phyloP scores from a whole-genome alignment of 2,797 vertebrate genomes.

The Psittacula echo region DNA sequence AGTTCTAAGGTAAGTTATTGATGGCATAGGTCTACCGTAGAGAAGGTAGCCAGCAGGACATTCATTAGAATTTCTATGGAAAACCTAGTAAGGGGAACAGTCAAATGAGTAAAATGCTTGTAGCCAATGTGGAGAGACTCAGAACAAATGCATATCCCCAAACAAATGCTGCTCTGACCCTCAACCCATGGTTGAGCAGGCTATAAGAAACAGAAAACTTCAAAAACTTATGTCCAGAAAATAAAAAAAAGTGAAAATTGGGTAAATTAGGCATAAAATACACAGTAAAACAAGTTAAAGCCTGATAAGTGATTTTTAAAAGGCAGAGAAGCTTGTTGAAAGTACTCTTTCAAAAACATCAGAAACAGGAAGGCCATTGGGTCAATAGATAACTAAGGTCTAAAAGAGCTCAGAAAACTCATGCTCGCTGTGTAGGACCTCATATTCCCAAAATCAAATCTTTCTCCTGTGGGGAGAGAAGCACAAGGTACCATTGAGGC shows the following conservation, averaged over 20 bases:
- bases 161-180: not conserved
- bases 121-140: not conserved
- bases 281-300: not conserved
- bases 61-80: not conserved
- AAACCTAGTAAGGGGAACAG: not conserved
- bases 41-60: not conserved
- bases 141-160: not conserved
- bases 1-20: not conserved
- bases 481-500: not conserved
- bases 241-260: not conserved
- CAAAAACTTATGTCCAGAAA: not conserved
- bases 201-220: not conserved
- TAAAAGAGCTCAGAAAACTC: not conserved
- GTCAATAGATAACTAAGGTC: not conserved
- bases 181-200: not conserved
- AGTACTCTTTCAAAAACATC: not conserved
- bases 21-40: not conserved
- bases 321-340: not conserved
- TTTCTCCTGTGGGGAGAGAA: not conserved
- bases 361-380: not conserved
- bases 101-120: not conserved
- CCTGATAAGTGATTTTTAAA: not conserved
- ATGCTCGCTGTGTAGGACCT: not conserved
- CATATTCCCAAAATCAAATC: not conserved
- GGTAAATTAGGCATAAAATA: not conserved